Base-by-base conservation (phyloP, 2,113 vertebrate species). In the Pitta sordida region DNA sequence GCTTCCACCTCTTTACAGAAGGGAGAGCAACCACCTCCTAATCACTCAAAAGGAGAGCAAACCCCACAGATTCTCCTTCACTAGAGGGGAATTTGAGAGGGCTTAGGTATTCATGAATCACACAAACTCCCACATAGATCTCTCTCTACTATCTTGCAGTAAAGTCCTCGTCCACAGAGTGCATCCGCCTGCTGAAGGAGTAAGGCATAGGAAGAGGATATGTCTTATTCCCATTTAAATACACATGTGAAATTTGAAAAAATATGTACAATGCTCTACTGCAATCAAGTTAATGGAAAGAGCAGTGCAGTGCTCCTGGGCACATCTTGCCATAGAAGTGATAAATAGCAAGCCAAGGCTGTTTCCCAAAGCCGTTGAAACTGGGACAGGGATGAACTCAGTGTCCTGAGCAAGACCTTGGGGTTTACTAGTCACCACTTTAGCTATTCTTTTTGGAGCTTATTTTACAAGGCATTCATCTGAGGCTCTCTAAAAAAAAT, bases 231-330 rank as follows among this genome's bases (percentile, higher is more conserved):
- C 13, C 6, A 23, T 51, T 69, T 82, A 85, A 85, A 60, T 29
- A 60, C 7, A 21, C 7, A 12, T 6, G 8, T 24, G 39, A 15
- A 60, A 32, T 13, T 55, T 13, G 59, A 64, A 51, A 29, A 75
- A 69, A 41, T 53, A 52, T 10, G 11, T 62, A 34, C 43, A 30
- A 37, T 0, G 0, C 26, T 56, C 30, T 84, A 32, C 30, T 67
- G 30, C 41, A 79, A 29, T 12, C 51, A 55, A 36, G 36, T 5
- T 11, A 7, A 3, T 3, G 22, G 32, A 18, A 79, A 90, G 24
- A 44, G 36, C 13, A 13, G 34, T 0, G 1, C 48, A 27, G 16
- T n/a, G 68, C 26, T 56, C 22, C 71, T 7, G 0, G 1, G 26
- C 22, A 34, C 78, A 7, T 9, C 29, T 7, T 46, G 68, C 43